Base-by-base conservation (phyloP, 1,140 invertebrate species). In the Batillaria attramentaria region DNA sequence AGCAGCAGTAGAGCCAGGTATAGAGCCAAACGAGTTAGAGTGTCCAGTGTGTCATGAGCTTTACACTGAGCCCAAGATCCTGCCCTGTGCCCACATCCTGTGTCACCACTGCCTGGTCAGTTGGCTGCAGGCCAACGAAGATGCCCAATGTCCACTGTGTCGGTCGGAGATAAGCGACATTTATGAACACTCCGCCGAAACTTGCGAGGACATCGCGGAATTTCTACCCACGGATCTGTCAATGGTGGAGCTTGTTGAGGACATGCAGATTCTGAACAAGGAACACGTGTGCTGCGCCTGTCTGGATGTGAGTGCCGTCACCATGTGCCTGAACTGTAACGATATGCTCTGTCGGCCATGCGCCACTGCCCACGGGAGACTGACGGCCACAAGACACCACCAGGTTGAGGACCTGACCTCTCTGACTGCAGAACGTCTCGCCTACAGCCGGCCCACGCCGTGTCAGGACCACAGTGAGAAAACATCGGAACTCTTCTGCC, bases 11-110 rank as follows among this genome's bases (percentile, higher is more conserved):
- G 57, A 20, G 57, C n/a, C n/a, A n/a, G n/a, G n/a, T n/a, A n/a
- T n/a, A n/a, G 57, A 62, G 31, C 16, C 16, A 8, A 8, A 62
- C 31, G 57, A 62, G 24, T 31, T 20, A 8, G 16, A 28, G 8
- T 62, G 57, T 62, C 57, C 57, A 24, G 57, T 62, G 18, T 62
- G 57, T 28, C n/a, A 18, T 18, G 57, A 62, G n/a, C n/a, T 62
- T 20, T 62, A 28, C 57, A 62, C 57, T 62, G 18, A 62, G 16
- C 57, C 57, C 57, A 62, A 62, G 57, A 0, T 62, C 16, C 57
- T 62, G 16, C 16, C 57, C 13, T 62, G 57, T 28, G 57, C 24
- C 31, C 57, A 62, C 31, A 8, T 62, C 16, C n/a, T 62, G n/a
- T 62, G 57, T 28, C 57, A 28, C 57, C 57, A 62, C n/a, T 62